Conservation (phyloP, 2,888 invertebrate species). For the Plebejus anna region DNA sequence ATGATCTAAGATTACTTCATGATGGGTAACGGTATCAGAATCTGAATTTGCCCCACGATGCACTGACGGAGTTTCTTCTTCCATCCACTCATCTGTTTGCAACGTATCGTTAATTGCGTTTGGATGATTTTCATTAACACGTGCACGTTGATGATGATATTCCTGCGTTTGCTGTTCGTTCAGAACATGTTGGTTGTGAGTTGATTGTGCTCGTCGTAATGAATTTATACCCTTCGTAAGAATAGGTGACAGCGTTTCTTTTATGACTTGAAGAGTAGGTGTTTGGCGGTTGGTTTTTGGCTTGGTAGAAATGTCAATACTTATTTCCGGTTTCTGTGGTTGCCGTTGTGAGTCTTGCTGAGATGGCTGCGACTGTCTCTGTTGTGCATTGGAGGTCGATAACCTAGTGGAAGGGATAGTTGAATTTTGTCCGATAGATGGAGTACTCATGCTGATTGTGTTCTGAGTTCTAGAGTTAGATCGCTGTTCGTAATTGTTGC, state of each 20-base stretch:
- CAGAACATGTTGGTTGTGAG: too few relatives aligned
- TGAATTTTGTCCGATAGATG: too few relatives aligned
- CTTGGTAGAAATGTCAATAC: conserved; percentile 28
- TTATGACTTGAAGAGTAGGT: conserved; percentile 31
- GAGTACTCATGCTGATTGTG: too few relatives aligned
- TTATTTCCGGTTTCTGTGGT: conserved; percentile 22
- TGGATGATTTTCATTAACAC: background rate
- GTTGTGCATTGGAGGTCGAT: too few relatives aligned
- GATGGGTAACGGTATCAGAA: too few relatives aligned
- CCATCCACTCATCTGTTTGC: too few relatives aligned
- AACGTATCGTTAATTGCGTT: background rate
- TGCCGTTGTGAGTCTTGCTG: conserved; percentile 25
- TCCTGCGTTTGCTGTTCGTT: background rate
- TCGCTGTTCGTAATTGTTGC: too few relatives aligned
- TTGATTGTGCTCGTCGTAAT: conserved; percentile 8
- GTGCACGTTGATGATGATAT: background rate
- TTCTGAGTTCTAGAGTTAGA: too few relatives aligned
- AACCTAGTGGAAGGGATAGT: too few relatives aligned
- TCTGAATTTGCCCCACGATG: too few relatives aligned
- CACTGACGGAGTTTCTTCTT: too few relatives aligned
- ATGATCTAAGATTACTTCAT: too few relatives aligned
- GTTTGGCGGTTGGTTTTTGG: conserved; percentile 22
- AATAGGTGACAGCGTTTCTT: conserved; percentile 28
- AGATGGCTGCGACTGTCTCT: conserved; percentile 18
- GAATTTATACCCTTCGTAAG: conserved; percentile 23